These are phyloP conservation scores for Schizotus pectinicornis DNA, from an alignment of 2,888 invertebrate species.

Conservation along the genomic window DNA sequence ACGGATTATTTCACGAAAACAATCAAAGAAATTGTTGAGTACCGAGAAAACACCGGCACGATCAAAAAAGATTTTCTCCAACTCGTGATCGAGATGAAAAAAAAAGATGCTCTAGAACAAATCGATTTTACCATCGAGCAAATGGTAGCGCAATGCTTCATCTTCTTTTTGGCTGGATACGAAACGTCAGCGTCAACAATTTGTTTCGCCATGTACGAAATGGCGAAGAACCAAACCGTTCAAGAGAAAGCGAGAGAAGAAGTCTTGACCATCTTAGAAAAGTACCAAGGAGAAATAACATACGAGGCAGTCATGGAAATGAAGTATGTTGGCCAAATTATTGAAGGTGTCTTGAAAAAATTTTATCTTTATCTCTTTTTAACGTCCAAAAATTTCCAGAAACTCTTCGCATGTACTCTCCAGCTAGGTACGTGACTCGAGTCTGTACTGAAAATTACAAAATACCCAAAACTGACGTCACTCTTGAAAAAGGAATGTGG, in stretches of 20 bases:
- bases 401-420: conserved; percentile 51
- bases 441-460: conserved; percentile 38
- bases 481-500: conserved; percentile 12
- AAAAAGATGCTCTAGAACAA: conserved; percentile 20
- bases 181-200: conserved; percentile 60
- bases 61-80: conserved; percentile 63
- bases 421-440: conserved; percentile 41
- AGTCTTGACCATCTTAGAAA: conserved; percentile 44
- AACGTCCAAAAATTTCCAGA: conserved; percentile 37
- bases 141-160: conserved; percentile 54
- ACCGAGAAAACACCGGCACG: conserved; percentile 58
- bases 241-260: conserved; percentile 58
- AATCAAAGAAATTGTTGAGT: conserved; percentile 40
- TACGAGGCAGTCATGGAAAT: conserved; percentile 57
- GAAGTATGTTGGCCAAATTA: conserved; percentile 58
- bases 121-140: conserved; percentile 34
- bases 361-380: neutral
- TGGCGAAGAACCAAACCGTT: conserved; percentile 54
- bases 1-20: conserved; percentile 34
- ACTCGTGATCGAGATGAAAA: conserved; percentile 59
- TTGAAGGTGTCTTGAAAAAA: conserved; percentile 52
- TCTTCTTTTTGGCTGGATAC: conserved; percentile 61
- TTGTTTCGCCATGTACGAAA: conserved; percentile 53
- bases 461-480: conserved; percentile 35
- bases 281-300: conserved; percentile 48